These are phyloP conservation scores for Characodon lateralis DNA, from an alignment of 2,797 vertebrate genomes.

Conservation along the genomic window DNA sequence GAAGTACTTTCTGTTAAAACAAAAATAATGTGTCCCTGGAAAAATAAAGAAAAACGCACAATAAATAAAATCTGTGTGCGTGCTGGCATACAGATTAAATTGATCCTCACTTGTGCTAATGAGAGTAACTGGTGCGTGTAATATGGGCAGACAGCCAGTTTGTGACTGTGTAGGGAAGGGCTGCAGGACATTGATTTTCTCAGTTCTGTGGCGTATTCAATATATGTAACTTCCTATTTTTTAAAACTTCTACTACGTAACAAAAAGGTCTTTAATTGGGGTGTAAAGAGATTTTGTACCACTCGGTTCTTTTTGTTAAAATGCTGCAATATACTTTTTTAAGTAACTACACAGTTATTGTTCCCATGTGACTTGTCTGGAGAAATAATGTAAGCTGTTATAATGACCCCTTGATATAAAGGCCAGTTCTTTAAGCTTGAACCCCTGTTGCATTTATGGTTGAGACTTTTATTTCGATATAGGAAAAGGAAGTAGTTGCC, in stretches of 20 bases:
- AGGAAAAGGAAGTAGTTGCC: neutral
- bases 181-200: conserved; percentile 27
- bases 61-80: conserved; percentile 7
- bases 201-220: conserved; percentile 34
- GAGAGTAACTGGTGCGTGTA: conserved; percentile 25
- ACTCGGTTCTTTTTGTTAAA: neutral
- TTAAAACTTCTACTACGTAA: neutral
- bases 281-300: neutral
- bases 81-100: conserved; percentile 16
- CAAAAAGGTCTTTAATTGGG: neutral
- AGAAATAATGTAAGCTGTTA: neutral
- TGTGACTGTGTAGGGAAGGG: neutral
- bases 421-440: neutral
- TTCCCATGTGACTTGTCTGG: neutral
- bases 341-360: neutral
- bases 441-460: neutral
- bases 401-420: too few species aligned
- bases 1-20: conserved; percentile 19
- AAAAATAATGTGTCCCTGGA: neutral
- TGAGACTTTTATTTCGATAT: neutral
- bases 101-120: conserved; percentile 17
- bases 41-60: neutral
- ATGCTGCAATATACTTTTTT: neutral
- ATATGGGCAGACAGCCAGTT: conserved; percentile 14
- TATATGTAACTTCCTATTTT: conserved; percentile 49